Evolutionary conservation across 53 echinoderm and acorn worm species (phyloP), one percentile per base, ranked within the genome.

Genomic region (Zoroaster sp.): DNA sequence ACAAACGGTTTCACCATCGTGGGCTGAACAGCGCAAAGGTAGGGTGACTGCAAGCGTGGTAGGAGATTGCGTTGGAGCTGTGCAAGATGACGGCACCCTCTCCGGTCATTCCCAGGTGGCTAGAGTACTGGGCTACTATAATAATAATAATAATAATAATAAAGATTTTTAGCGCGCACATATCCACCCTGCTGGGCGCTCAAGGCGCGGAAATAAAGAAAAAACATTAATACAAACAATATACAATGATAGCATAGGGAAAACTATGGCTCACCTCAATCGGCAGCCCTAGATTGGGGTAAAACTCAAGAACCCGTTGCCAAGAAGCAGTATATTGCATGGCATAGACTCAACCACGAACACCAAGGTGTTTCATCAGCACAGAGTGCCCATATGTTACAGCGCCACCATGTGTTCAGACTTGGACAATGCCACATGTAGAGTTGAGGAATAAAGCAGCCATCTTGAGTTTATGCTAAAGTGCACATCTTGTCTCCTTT

Each of bases 221-320:
- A n/a, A n/a, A n/a, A n/a, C n/a, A n/a, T n/a, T n/a, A n/a, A n/a
- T n/a, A n/a, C n/a, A n/a, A n/a, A n/a, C n/a, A n/a, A n/a, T n/a
- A n/a, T n/a, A n/a, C n/a, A n/a, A n/a, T n/a, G n/a, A n/a, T n/a
- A n/a, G n/a, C n/a, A n/a, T n/a, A n/a, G n/a, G n/a, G n/a, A n/a
- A n/a, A n/a, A n/a, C n/a, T n/a, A 91, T 49, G 91, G 91, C 12
- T n/a, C 40, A 13, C 72, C 87, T 63, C 35, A 34, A 20, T 91
- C 91, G 35, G 34, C 91, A 13, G 89, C 92, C n/a, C 79, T 94
- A 4, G 7, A 67, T 5, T 94, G 91, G 89, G 94, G 94, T 36
- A 94, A 86, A 67, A 89, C 25, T 55, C 88, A 83, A 44, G 94
- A 94, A 63, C 39, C 69, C 20, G 67, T 89, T 17, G 86, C 94